These are phyloP conservation scores for Eidolon dupreanum DNA, from an alignment of 2,797 vertebrate genomes.

Conservation along the genomic window DNA sequence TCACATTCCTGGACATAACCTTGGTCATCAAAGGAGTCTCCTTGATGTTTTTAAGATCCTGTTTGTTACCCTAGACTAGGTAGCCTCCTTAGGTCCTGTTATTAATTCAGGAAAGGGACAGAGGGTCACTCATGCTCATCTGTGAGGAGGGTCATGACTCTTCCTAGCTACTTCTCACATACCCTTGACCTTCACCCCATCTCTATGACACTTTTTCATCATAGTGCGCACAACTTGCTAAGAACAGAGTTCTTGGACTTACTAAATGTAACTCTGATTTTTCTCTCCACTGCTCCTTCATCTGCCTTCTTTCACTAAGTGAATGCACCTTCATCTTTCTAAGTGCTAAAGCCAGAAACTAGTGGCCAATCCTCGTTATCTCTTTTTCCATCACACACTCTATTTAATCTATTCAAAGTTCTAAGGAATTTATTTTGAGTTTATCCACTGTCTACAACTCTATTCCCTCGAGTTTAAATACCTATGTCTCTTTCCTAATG, in stretches of 20 bases:
- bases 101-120: not conserved
- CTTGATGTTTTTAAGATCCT: not conserved
- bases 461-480: not conserved
- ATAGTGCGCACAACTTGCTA: not conserved
- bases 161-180: not conserved
- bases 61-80: not conserved
- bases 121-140: not conserved
- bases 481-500: not conserved
- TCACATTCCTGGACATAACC: not conserved
- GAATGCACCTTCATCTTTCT: not conserved
- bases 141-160: not conserved
- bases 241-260: not conserved
- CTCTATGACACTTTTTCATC: not conserved
- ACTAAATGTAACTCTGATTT: not conserved
- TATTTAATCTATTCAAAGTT: not conserved
- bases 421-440: not conserved
- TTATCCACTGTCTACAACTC: not conserved
- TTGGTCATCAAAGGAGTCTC: not conserved
- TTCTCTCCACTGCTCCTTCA: not conserved
- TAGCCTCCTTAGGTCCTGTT: not conserved
- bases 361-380: not conserved
- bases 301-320: not conserved
- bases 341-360: not conserved
- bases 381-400: not conserved
- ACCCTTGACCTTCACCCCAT: not conserved